Percentiles rank a stretch among this genome's conserved stretches.
These are phyloP conservation scores for Lophura nycthemera DNA, from an alignment of 2,113 vertebrate genomes.

Conservation along the genomic window DNA sequence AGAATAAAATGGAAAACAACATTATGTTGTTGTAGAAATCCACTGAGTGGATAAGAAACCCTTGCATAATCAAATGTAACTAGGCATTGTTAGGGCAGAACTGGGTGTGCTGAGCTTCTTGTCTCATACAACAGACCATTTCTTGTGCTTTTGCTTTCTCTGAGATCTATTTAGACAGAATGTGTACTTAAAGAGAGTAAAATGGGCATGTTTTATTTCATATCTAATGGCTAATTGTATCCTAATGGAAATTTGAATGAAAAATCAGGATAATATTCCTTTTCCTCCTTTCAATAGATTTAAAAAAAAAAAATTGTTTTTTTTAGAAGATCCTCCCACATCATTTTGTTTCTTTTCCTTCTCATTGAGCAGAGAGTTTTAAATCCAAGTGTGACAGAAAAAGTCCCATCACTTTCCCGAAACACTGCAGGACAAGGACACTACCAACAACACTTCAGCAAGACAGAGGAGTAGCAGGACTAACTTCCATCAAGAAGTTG, in stretches of 20 bases:
- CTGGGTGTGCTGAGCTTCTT: neutral
- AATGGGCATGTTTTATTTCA: neutral
- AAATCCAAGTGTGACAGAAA: neutral
- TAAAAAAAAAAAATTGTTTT: neutral
- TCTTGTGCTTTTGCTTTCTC: neutral
- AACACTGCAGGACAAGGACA: neutral
- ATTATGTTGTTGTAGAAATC: neutral
- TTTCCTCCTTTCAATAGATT: neutral
- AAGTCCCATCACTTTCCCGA: neutral
- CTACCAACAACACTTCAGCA: neutral
- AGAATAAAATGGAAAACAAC: slow-evolving; percentile 7
- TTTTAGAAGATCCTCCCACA: neutral
- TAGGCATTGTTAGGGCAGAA: neutral
- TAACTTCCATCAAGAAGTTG: neutral
- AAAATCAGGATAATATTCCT: neutral
- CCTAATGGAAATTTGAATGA: neutral
- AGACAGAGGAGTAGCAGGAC: neutral
- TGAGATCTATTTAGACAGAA: neutral
- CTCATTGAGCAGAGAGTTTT: neutral
- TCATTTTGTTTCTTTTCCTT: neutral
- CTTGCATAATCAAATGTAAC: neutral
- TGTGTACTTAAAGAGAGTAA: neutral
- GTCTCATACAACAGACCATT: neutral
- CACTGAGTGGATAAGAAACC: neutral
- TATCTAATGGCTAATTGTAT: neutral